These are phyloP conservation scores for Coreius guichenoti DNA, from an alignment of 2,797 vertebrate genomes.

Conservation along the genomic window DNA sequence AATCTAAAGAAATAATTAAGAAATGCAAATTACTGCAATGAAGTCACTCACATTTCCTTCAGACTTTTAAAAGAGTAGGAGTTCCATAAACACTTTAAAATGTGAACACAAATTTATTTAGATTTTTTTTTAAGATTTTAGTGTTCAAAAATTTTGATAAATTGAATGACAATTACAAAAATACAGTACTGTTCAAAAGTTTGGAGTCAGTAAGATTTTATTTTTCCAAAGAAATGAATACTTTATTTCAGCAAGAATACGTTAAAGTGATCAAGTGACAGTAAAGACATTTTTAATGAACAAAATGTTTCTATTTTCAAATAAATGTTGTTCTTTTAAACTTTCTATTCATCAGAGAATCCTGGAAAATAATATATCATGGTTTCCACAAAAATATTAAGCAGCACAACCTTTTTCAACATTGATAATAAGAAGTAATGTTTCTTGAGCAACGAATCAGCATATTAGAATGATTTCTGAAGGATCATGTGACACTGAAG, in stretches of 20 bases:
- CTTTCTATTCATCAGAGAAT: not conserved
- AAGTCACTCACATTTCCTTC: not conserved
- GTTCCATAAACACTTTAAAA: not conserved
- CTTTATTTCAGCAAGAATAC: no score
- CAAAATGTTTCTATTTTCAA: not conserved
- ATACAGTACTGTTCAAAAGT: not conserved
- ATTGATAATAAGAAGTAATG: not conserved
- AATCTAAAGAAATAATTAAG: conserved; percentile 78
- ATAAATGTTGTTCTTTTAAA: not conserved
- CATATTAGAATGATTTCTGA: not conserved
- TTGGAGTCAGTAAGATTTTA: not conserved
- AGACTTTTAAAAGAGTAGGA: not conserved
- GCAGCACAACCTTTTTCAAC: not conserved
- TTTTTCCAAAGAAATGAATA: not conserved
- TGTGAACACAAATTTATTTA: not conserved
- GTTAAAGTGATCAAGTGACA: not conserved
- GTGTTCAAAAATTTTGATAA: not conserved
- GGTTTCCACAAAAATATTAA: no score
- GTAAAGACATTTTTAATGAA: not conserved
- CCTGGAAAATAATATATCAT: not conserved
- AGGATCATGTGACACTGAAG: not conserved
- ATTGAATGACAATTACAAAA: not conserved
- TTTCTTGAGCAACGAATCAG: not conserved
- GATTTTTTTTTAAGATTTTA: not conserved
- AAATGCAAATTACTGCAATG: not conserved